Base-by-base conservation (phyloP, 2,888 invertebrate genomes). In the Margaritifera margaritifera region DNA sequence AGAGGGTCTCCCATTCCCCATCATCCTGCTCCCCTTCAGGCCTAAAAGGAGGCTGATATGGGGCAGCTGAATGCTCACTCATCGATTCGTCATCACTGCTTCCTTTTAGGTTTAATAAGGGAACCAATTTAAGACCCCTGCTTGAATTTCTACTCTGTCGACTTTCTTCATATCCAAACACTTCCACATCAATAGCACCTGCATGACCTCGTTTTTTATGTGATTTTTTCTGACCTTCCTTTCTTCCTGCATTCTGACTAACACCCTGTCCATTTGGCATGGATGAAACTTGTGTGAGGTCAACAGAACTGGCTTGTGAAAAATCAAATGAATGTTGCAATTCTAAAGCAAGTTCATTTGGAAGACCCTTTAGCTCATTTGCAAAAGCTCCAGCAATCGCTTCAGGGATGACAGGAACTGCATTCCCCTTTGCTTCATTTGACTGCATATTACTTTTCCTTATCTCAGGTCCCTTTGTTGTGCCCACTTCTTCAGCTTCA, bases 111-210 rank as follows among this genome's bases (percentile, higher is more conserved):
- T 85, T 83, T 20, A 86, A 68, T 20, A 71, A 59, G 4, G 86
- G 86, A 27, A 86, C 83, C 24, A 78, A 24, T 58, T 60, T 60
- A 22, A 64, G 72, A 2, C 68, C 75, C 18, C 78, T 61, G 60
- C 79, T 77, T 22, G 82, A 74, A 59, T 77, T 79, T 50, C 78
- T 68, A 61, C 78, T 72, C 27, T 78, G 71, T 42, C 75, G 68
- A 27, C 77, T 78, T 59, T 84, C 84, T 27, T 82, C 79, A 55
- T 80, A 77, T 62, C 77, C 80, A 75, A 86, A 86, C 19, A 84
- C 80, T 71, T 86, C 84, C 20, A 86, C 80, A 67, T 86, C 86
- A 57, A 84, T 82, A 51, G 79, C 77, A 50, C 76, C 78, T 27
- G 66, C 67, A 62, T 77, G 74, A 18, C 74, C 75, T 56, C 76